Percentiles rank a stretch among this genome's conserved stretches.
phyloP scores from a whole-genome alignment of 2,113 vertebrate genomes.

The Trochalopteron elliotii region DNA sequence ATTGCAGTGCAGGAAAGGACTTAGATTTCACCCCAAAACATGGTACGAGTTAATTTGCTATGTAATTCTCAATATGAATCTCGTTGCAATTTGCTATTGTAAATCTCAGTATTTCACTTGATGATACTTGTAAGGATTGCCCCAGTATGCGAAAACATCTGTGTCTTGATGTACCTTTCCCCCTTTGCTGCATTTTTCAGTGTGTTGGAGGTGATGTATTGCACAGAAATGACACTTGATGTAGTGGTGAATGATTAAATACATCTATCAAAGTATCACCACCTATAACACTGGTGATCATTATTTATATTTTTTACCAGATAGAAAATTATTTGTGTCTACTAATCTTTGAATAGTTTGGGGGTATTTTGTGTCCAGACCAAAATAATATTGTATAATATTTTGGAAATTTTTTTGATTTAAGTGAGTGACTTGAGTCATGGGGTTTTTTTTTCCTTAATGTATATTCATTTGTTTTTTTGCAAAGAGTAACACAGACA shows the following conservation, averaged over 20 bases:
- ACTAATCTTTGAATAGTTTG: background rate
- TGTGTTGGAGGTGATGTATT: background rate
- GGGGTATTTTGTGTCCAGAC: background rate
- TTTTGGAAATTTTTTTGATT: background rate
- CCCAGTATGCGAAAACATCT: background rate
- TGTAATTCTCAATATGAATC: background rate
- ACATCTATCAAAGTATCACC: background rate
- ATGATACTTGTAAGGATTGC: background rate
- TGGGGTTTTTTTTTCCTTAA: background rate
- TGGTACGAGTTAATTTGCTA: rapidly evolving
- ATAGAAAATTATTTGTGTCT: background rate
- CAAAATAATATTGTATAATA: background rate
- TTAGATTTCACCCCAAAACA: background rate
- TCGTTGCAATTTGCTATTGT: background rate
- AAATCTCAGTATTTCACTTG: background rate
- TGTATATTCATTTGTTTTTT: background rate
- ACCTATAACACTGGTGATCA: background rate
- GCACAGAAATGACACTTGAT: background rate
- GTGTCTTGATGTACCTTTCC: background rate
- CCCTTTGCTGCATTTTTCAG: background rate
- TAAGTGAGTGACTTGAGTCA: background rate
- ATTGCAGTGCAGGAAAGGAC: background rate
- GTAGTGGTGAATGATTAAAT: background rate
- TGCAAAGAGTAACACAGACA: background rate
- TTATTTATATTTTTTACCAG: background rate